Evolutionary conservation across 2,888 invertebrate genomes (phyloP).

Genomic region (Dicranocentrus wangi): DNA sequence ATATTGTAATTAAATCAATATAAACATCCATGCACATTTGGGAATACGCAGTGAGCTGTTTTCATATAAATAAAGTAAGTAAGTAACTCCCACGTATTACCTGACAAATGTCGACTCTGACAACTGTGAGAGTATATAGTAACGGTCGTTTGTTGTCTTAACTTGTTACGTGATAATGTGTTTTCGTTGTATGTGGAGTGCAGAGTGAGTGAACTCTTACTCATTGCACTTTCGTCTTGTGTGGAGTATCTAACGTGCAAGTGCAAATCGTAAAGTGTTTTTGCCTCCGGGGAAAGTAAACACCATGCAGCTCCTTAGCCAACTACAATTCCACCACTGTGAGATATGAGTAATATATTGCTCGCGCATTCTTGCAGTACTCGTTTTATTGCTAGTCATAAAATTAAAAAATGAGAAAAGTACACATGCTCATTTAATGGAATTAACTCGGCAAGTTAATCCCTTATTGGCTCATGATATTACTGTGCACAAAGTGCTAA

Average conservation of each 20-base stretch:
- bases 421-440: constrained; percentile 29
- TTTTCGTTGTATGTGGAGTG: constrained; percentile 6
- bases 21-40: no score
- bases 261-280: constrained; percentile 55
- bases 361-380: not conserved
- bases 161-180: constrained; percentile 17
- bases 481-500: constrained; percentile 28
- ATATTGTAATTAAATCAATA: not conserved
- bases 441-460: constrained; percentile 25
- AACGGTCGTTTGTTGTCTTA: constrained; percentile 18
- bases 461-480: not conserved
- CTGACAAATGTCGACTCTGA: no score
- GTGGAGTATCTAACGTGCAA: not conserved
- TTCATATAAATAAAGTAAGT: no score
- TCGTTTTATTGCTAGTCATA: constrained; percentile 13
- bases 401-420: constrained; percentile 29
- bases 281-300: constrained; percentile 61
- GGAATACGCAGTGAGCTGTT: not conserved
- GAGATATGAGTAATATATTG: not conserved
- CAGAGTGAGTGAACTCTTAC: constrained; percentile 55
- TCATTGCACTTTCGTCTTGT: not conserved
- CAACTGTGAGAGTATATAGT: no score
- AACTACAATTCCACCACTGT: constrained; percentile 3
- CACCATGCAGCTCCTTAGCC: constrained; percentile 49
- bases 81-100: no score